Conservation (phyloP, 2,113 vertebrate species). For the Syngnathoides biaculeatus region DNA sequence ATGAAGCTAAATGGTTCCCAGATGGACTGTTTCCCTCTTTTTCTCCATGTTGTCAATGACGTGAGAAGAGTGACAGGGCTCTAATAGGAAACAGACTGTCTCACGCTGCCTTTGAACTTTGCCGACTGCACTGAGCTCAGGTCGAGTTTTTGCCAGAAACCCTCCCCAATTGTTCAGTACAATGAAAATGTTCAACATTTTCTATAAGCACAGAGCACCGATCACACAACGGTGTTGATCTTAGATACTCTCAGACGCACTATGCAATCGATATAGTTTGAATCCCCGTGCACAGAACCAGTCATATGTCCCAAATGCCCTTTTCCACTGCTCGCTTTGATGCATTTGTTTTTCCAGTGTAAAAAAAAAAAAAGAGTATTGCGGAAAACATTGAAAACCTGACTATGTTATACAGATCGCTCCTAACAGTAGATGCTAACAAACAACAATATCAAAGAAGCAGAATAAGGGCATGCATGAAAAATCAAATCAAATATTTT, state of each 20-base stretch:
- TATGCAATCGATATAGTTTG: background rate
- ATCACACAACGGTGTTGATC: background rate
- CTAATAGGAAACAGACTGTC: slow-evolving; percentile 74
- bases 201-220: slow-evolving; percentile 27
- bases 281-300: too few relatives aligned
- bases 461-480: too few relatives aligned
- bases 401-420: background rate
- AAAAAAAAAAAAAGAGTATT: background rate
- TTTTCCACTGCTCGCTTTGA: background rate
- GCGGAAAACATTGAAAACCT: background rate
- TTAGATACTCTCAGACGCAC: background rate
- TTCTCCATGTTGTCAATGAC: slow-evolving; percentile 73
- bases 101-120: slow-evolving; percentile 67
- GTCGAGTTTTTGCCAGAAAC: slow-evolving; percentile 24
- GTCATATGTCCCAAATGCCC: too few relatives aligned
- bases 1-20: slow-evolving; percentile 81
- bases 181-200: slow-evolving; percentile 34
- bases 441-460: too few relatives aligned
- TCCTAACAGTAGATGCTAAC: too few relatives aligned
- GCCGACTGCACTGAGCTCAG: slow-evolving; percentile 38
- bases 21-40: slow-evolving; percentile 71
- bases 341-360: background rate
- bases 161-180: slow-evolving; percentile 45
- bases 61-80: slow-evolving; percentile 77
- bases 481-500: too few relatives aligned